Evolutionary conservation across 1,140 invertebrate genomes (phyloP).

Genomic region (Macrotrachela quadricornifera): DNA sequence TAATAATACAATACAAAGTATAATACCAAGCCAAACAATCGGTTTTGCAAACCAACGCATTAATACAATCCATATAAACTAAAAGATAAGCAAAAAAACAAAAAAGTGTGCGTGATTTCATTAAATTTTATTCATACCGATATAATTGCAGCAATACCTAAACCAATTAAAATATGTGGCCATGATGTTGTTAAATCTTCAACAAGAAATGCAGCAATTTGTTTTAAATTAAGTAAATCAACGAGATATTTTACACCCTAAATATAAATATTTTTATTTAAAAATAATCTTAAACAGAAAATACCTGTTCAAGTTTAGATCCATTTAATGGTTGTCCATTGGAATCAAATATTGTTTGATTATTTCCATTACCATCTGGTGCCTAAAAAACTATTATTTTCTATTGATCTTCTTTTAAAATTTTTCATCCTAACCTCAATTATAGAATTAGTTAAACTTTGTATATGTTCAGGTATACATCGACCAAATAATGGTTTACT

Average conservation of each 20-base stretch:
- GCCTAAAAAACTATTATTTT: no score
- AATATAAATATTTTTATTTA: no score
- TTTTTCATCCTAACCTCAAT: background rate
- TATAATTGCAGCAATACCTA: constrained; percentile 44
- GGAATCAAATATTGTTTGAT: no score
- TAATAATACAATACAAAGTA: constrained; percentile 45
- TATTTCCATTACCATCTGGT: no score
- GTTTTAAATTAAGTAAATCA: constrained; percentile 2
- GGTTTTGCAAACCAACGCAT: constrained; percentile 62
- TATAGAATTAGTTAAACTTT: background rate
- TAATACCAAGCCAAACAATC: constrained; percentile 63
- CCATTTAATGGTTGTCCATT: no score
- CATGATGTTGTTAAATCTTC: constrained; percentile 26
- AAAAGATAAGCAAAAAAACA: constrained; percentile 18
- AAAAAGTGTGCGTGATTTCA: no score
- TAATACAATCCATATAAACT: constrained; percentile 63
- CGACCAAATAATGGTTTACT: constrained; percentile 1
- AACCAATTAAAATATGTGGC: constrained; percentile 33
- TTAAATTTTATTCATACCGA: no score
- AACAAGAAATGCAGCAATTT: constrained; percentile 35
- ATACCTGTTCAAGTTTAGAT: no score
- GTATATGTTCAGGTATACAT: background rate
- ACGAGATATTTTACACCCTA: background rate
- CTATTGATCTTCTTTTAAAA: no score
- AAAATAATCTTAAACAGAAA: no score